Evolutionary conservation across 1,140 invertebrate species (phyloP), one percentile per base, ranked within the genome.

Genomic region (Rhysida immarginata): DNA sequence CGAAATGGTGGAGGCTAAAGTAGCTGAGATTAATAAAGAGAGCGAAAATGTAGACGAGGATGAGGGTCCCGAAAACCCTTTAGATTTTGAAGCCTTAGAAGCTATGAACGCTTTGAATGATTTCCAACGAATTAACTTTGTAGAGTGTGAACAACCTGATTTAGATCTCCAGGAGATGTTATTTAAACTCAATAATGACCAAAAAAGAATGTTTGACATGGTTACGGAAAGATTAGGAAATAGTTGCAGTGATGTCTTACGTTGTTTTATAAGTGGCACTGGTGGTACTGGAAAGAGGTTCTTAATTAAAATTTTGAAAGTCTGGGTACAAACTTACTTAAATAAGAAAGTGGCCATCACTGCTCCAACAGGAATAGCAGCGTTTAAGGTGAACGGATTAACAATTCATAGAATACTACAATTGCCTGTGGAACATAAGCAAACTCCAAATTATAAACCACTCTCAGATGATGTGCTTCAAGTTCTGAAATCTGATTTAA

Each of bases 311-410:
- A 26, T 25, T n/a, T 42, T 55, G 5, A 27, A 51, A 26, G 23
- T 16, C 5, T 45, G 43, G 21, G 26, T 44, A 5, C 11, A 55
- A 25, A 35, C 2, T 3, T 3, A 55, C 11, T 25, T 55, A 44
- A 20, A 57, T 23, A 58, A 59, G 51, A 25, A 59, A 5, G 35
- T 26, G 2, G 58, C 53, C 14, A 26, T 56, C 2, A 35, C 23
- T 20, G 55, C 54, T 14, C 55, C 58, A 20, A 59, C 58, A 16
- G 58, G 58, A 49, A 57, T 59, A n/a, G 58, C 58, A 11, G 55
- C 58, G 5, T 51, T 59, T 43, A 59, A 59, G 23, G 29, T 55
- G 21, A 49, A 55, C 13, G 58, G 55, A 3, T 21, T 59, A 23
- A 57, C 58, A 26, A n/a, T 59, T 26, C 58, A 58, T 44, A 56